Evolutionary conservation across 2,888 invertebrate genomes (phyloP), one percentile per base, ranked within the genome.

Genomic region (Rhagophthalmus giganteus): DNA sequence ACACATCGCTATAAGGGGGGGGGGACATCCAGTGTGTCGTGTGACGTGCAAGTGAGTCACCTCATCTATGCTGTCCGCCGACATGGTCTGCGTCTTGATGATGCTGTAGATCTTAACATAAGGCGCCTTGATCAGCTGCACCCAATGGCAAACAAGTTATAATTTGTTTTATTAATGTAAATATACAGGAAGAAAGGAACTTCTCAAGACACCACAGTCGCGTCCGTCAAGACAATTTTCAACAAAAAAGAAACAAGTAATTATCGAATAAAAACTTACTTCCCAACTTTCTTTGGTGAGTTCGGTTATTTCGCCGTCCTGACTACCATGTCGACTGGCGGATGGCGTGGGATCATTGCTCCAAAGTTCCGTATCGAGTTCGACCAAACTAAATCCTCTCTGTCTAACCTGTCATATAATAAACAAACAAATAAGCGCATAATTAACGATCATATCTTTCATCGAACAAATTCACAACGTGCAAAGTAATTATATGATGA

Each of bases 41-140:
- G 55, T 55, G 45, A 31, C 53, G 55, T 59, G 59, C 57, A 57
- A 53, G 53, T 53, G 47, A 66, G 62, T 73, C 73, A 73, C 74
- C 74, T 75, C 74, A 65, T 75, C 74, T 64, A 66, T 70, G 62
- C 71, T 73, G 77, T 85, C 87, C 74, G 83, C 82, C 66, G 85
- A 86, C 79, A 85, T 81, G 75, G 85, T 88, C 80, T 90, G 88
- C 80, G 90, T 92, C 89, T 91, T 92, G 85, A 93, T 88, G 81
- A 93, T 90, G 82, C 87, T 90, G 87, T 92, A 92, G 84, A 93
- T 88, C 87, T 93, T 93, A 82, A 89, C 90, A 83, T 92, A 93
- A 75, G 93, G 93, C 79, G 93, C 92, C 89, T 93, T 94, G 86
- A 94, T 87, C 81, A 92, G 88, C 93, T 94, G 83, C 79, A 76